phyloP scores from a whole-genome alignment of 2,888 invertebrate species.

The Nysson spinosus region DNA sequence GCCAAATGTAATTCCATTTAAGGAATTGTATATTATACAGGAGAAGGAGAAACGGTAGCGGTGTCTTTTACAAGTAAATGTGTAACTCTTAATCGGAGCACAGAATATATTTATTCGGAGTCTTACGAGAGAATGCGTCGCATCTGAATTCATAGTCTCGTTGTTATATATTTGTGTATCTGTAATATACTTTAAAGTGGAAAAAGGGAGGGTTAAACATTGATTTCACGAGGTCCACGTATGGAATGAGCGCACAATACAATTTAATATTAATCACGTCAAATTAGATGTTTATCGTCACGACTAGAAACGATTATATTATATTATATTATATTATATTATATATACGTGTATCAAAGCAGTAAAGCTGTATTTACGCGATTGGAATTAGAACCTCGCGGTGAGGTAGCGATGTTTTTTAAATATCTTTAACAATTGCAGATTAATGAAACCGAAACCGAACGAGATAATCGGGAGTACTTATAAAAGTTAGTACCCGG shows the following conservation, averaged over 20 bases:
- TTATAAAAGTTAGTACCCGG: slow-evolving; percentile 53
- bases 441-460: slow-evolving; percentile 54
- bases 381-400: slow-evolving; percentile 2
- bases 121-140: not conserved
- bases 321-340: too few species aligned
- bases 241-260: slow-evolving; percentile 28
- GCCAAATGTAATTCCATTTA: slow-evolving; percentile 53
- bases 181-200: slow-evolving; percentile 23
- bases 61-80: slow-evolving; percentile 11
- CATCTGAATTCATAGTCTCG: slow-evolving; percentile 32
- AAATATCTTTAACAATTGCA: slow-evolving; percentile 48
- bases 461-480: slow-evolving; percentile 56
- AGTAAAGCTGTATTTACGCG: too few species aligned
- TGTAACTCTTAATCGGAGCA: too few species aligned
- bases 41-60: slow-evolving; percentile 1
- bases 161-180: slow-evolving; percentile 30
- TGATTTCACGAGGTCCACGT: slow-evolving; percentile 13
- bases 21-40: slow-evolving; percentile 50
- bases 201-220: slow-evolving; percentile 3
- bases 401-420: slow-evolving; percentile 17
- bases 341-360: too few species aligned
- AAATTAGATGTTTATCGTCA: not conserved
- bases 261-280: not conserved
- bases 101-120: too few species aligned
- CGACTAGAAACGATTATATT: too few species aligned